Percentiles rank a stretch among this genome's conserved stretches.
Evolutionary conservation across 2,113 vertebrate species (phyloP).

Genomic region (Chamaetylas fuelleborni): DNA sequence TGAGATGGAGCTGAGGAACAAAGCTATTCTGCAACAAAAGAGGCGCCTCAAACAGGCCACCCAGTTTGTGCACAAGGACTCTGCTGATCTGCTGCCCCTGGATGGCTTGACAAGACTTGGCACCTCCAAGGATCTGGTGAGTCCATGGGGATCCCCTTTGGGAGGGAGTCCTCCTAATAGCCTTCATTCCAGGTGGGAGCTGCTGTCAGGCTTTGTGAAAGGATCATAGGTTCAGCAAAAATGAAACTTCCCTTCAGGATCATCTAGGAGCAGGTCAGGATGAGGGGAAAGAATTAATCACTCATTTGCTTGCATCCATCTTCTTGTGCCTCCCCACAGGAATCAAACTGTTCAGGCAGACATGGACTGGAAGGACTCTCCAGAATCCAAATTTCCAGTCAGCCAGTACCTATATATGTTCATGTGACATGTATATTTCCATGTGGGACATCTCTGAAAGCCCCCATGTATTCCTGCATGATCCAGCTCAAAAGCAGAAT

Average conservation of each 20-base stretch:
- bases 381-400: not conserved
- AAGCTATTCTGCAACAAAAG: slow-evolving; percentile 90
- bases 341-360: not conserved
- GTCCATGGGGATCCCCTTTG: slow-evolving; percentile 25
- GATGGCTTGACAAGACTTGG: slow-evolving; percentile 91
- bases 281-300: not conserved
- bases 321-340: not conserved
- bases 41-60: slow-evolving; percentile 91
- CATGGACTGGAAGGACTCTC: not conserved
- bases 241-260: not conserved
- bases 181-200: not conserved
- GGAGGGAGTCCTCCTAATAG: not conserved
- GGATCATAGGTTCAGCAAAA: not conserved
- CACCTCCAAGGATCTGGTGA: slow-evolving; percentile 95
- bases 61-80: slow-evolving; percentile 96
- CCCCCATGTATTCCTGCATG: not conserved
- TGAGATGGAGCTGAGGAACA: slow-evolving; percentile 82
- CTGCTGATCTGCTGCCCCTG: slow-evolving; percentile 94
- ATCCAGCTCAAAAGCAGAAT: not conserved
- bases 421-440: not conserved
- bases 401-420: not conserved
- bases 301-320: not conserved
- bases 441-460: not conserved
- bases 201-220: not conserved
- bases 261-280: not conserved